Conservation (phyloP, 2,888 invertebrate species). For the Busseola fusca region DNA sequence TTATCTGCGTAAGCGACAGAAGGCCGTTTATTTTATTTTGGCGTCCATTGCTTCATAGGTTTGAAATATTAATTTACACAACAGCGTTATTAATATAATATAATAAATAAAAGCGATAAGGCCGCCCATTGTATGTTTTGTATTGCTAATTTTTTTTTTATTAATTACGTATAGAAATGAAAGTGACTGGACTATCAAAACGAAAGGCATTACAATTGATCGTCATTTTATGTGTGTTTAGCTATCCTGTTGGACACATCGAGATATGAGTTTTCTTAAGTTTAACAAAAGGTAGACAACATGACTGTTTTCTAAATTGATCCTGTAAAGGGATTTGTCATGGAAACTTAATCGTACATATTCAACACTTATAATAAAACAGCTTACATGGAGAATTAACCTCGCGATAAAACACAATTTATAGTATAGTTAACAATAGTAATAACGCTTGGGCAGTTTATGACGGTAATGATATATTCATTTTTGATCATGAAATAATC, state of each 20-base stretch:
- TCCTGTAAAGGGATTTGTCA: conserved; percentile 43
- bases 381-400: conserved; percentile 65
- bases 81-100: not conserved
- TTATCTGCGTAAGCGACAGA: too few relatives aligned
- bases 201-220: not conserved
- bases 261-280: not conserved
- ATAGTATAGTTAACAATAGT: conserved; percentile 29
- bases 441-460: conserved; percentile 39
- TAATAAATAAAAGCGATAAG: too few relatives aligned
- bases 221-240: not conserved
- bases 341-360: conserved; percentile 47
- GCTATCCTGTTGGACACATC: not conserved
- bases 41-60: not conserved
- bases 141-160: too few relatives aligned
- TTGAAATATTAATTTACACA: not conserved
- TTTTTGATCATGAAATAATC: conserved; percentile 17
- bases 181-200: not conserved
- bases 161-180: not conserved
- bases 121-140: too few relatives aligned
- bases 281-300: not conserved
- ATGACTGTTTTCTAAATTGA: not conserved
- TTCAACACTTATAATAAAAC: conserved; percentile 34
- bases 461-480: conserved; percentile 4
- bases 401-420: conserved; percentile 40
- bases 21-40: not conserved